Evolutionary conservation across 2,113 vertebrate species (phyloP).

Genomic region (Coryphaenoides rupestris): DNA sequence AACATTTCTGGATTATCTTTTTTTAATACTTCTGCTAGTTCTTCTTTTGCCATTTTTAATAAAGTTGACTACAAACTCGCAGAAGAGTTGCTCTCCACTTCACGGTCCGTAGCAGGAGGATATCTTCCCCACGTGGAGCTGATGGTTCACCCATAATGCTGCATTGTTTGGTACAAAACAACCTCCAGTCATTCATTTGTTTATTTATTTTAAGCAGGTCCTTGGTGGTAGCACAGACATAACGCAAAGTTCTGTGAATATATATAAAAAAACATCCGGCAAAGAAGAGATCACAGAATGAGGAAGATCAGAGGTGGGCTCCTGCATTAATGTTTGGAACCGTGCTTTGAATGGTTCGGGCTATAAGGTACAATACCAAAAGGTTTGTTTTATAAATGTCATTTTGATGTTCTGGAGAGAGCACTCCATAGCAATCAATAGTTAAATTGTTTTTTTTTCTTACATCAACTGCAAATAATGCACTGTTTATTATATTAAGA

Average conservation of each 20-base stretch:
- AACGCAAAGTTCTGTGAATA: slow-evolving; percentile 36
- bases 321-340: slow-evolving; percentile 28
- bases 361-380: no score
- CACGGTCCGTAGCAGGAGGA: not conserved
- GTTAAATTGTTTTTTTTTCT: slow-evolving; percentile 31
- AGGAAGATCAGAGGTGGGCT: slow-evolving; percentile 33
- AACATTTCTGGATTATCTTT: no score
- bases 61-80: slow-evolving; percentile 2
- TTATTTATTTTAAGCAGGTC: slow-evolving; percentile 51
- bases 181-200: slow-evolving; percentile 36
- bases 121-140: no score
- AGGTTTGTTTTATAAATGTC: slow-evolving; percentile 23
- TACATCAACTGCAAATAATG: slow-evolving; percentile 10
- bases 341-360: slow-evolving; percentile 19
- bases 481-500: slow-evolving; percentile 5
- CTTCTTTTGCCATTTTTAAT: slow-evolving; percentile 14
- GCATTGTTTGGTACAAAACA: not conserved
- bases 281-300: slow-evolving; percentile 48
- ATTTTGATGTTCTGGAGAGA: slow-evolving; percentile 20
- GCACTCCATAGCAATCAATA: slow-evolving; percentile 30
- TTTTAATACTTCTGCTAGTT: not conserved
- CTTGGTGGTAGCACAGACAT: slow-evolving; percentile 42
- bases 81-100: not conserved
- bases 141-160: no score
- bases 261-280: slow-evolving; percentile 50